phyloP scores from a whole-genome alignment of 2,113 vertebrate genomes.

The Aegithalos caudatus region DNA sequence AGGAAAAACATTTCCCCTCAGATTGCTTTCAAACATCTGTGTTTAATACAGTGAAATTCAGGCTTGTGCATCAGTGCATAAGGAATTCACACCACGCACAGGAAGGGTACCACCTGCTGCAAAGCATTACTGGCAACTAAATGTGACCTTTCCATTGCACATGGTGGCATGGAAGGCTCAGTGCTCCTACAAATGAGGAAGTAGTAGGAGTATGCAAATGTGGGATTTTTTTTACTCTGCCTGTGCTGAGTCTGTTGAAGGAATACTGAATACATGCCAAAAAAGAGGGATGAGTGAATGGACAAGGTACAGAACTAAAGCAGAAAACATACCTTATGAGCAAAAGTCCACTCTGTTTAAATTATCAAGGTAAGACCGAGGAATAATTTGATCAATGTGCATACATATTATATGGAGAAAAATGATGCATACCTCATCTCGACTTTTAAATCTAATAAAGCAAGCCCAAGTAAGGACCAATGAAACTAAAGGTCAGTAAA shows the following conservation, averaged over 20 bases:
- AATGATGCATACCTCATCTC: neutral
- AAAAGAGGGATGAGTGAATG: neutral
- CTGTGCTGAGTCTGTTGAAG: neutral
- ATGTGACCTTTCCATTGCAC: neutral
- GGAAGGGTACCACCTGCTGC: neutral
- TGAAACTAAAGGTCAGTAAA: conserved; percentile 25
- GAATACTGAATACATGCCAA: neutral
- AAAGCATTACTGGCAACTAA: neutral
- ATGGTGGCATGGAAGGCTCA: neutral
- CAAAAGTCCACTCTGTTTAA: neutral
- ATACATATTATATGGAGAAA: neutral
- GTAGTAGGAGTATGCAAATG: neutral
- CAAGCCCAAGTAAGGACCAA: neutral
- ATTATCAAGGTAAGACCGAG: neutral
- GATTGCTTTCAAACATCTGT: neutral
- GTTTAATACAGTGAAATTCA: neutral
- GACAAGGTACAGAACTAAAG: neutral
- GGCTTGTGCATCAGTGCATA: neutral
- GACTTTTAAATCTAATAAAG: neutral
- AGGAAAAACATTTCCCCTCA: neutral
- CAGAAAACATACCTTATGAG: neutral
- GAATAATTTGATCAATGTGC: neutral
- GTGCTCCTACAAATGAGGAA: neutral
- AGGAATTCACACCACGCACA: neutral
- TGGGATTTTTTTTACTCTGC: neutral